Conservation (phyloP, 2,888 invertebrate genomes). For the Salpingus planirostris region DNA sequence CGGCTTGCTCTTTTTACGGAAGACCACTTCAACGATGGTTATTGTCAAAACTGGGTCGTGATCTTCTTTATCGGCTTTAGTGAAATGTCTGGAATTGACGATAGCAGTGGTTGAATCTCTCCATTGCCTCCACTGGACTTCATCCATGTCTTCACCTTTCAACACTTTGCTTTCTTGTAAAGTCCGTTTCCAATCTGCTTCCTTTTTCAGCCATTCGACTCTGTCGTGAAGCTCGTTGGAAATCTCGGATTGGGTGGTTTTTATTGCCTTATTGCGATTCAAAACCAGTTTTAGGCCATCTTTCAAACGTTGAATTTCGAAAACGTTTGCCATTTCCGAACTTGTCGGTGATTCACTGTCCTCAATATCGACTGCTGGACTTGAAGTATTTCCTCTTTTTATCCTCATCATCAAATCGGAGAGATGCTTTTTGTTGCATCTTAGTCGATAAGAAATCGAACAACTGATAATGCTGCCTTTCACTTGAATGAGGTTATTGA, state of each 20-base stretch:
- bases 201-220: conserved; percentile 24
- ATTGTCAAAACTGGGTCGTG: not conserved
- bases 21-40: not conserved
- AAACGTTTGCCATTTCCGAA: conserved; percentile 15
- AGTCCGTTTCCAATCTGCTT: conserved; percentile 26
- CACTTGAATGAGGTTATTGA: too few relatives aligned
- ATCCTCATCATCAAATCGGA: too few relatives aligned
- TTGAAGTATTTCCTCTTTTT: too few relatives aligned
- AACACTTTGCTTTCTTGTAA: conserved; percentile 26
- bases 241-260: conserved; percentile 25
- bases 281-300: conserved; percentile 24
- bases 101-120: conserved; percentile 20
- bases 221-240: conserved; percentile 21
- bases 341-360: too few relatives aligned
- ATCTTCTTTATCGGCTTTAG: conserved; percentile 3
- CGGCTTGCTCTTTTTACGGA: not conserved
- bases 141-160: conserved; percentile 20
- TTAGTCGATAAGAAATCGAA: too few relatives aligned
- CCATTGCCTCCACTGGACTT: conserved; percentile 28
- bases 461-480: too few relatives aligned
- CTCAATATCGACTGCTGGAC: too few relatives aligned
- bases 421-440: too few relatives aligned
- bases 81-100: conserved; percentile 16
- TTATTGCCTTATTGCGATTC: conserved; percentile 24
- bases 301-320: conserved; percentile 21